These are phyloP conservation scores for Uropetala carovei DNA, from an alignment of 2,888 invertebrate genomes.

Conservation along the genomic window DNA sequence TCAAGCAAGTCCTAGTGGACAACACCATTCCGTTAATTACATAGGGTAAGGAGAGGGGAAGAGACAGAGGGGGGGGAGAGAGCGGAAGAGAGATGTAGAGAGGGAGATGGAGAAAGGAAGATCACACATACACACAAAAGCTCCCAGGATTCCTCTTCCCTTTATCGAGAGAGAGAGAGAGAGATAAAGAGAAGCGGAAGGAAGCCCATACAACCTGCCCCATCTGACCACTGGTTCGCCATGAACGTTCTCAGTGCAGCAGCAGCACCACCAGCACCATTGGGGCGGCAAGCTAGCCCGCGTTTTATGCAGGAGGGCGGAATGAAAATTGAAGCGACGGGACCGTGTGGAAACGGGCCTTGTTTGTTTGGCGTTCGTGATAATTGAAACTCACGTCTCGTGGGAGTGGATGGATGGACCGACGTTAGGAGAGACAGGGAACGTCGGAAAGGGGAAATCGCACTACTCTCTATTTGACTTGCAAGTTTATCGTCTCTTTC, in stretches of 20 bases:
- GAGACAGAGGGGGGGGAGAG: neutral
- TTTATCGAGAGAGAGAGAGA: neutral
- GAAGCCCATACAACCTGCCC: neutral
- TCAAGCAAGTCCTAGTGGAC: neutral
- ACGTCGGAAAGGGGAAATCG: neutral
- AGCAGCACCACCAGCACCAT: neutral
- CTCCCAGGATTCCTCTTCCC: no score
- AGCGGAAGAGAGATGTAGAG: no score
- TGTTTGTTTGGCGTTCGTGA: constrained; percentile 54
- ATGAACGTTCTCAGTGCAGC: neutral
- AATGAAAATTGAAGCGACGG: constrained; percentile 41
- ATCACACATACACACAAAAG: no score
- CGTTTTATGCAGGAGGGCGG: neutral
- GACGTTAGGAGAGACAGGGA: neutral
- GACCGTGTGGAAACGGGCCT: neutral
- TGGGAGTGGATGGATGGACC: neutral
- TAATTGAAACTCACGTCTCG: constrained; percentile 61
- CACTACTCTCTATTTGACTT: neutral
- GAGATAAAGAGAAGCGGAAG: neutral
- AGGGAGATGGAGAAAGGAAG: neutral
- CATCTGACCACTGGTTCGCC: neutral
- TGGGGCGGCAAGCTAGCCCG: neutral
- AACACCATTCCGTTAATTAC: constrained; percentile 51
- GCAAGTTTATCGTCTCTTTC: neutral
- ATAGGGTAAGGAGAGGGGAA: constrained; percentile 17